Base-by-base conservation (phyloP, 2,797 vertebrate genomes). In the Spatula versicolor region DNA sequence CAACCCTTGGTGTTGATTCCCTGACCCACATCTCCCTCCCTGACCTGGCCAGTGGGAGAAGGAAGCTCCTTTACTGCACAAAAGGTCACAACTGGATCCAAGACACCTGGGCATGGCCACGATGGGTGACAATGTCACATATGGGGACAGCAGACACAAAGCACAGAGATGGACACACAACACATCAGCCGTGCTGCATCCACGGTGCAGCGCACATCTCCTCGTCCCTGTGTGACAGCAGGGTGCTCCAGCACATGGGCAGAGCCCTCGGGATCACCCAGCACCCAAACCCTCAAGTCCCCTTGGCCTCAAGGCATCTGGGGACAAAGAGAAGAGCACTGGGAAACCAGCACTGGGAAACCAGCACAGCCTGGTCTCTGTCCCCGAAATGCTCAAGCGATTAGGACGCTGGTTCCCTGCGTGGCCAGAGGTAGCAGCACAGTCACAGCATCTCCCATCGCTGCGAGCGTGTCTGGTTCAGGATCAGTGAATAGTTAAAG, bases 221-320 rank as follows among this genome's bases (percentile, higher is more conserved):
- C 10, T n/a, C 1, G 0, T 6, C 54, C 58, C 35, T 2, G 0
- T 7, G 1, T 0, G 0, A 2, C 0, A 11, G 9, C 1, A 41
- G 18, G 46, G 4, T 13, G 33, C 54, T 55, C 82, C 48, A 63
- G 46, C 15, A 8, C 48, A 9, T 1, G 0, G 39, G 28, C 66
- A 59, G 62, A n/a, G 22, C 30, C 55, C 10, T 18, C 4, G 2
- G 62, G 26, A 11, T 5, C 77, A 62, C 83, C 3, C 12, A 41
- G 31, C 2, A 3, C 9, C 30, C 11, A 18, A 31, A 68, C 63
- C 52, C 48, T 33, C 0, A 1, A 37, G 20, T 3, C 7, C 37
- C 71, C n/a, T 72, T 31, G 19, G 56, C 31, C 54, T 2, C 0
- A 50, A 4, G 13, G 62, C 4, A 0, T 31, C 39, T 28, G 26